Evolutionary conservation across 2,888 invertebrate genomes (phyloP).

Genomic region (Hirtodrosophila alboralis): DNA sequence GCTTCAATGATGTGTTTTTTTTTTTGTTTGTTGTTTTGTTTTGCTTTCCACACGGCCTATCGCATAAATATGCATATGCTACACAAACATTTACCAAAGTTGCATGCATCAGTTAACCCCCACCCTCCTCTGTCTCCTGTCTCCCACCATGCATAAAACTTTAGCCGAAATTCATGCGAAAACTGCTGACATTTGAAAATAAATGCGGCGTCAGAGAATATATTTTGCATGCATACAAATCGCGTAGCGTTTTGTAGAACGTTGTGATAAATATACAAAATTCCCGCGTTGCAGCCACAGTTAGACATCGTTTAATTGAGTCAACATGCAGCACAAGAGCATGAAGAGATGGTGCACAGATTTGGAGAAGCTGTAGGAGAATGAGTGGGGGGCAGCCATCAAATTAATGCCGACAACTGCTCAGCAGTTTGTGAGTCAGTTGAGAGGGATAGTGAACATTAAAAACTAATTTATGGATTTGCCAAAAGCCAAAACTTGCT

Average conservation of each 20-base stretch:
- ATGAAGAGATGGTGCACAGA: neutral
- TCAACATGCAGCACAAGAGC: constrained; percentile 50
- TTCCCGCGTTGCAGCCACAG: constrained; percentile 40
- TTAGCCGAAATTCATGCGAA: constrained; percentile 64
- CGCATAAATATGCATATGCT: constrained; percentile 66
- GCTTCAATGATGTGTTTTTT: constrained; percentile 1
- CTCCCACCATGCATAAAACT: constrained; percentile 26
- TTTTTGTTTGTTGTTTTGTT: no score
- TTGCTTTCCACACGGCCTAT: constrained; percentile 54
- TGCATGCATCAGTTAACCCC: constrained; percentile 9
- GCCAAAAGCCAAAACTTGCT: constrained; percentile 56
- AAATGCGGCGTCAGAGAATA: constrained; percentile 65
- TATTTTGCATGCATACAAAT: constrained; percentile 69
- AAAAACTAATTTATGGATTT: constrained; percentile 78
- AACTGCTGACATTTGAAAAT: constrained; percentile 72
- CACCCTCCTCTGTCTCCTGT: neutral
- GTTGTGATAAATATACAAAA: constrained; percentile 66
- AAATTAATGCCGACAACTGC: constrained; percentile 58
- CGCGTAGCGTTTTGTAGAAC: constrained; percentile 35
- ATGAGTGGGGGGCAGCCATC: constrained; percentile 39
- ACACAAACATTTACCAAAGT: constrained; percentile 67
- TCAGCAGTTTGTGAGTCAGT: constrained; percentile 4
- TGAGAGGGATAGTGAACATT: constrained; percentile 44
- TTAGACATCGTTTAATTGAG: constrained; percentile 73
- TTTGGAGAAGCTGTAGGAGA: constrained; percentile 5